Base-by-base conservation (phyloP, 2,888 invertebrate genomes). In the Andrena praecox region DNA sequence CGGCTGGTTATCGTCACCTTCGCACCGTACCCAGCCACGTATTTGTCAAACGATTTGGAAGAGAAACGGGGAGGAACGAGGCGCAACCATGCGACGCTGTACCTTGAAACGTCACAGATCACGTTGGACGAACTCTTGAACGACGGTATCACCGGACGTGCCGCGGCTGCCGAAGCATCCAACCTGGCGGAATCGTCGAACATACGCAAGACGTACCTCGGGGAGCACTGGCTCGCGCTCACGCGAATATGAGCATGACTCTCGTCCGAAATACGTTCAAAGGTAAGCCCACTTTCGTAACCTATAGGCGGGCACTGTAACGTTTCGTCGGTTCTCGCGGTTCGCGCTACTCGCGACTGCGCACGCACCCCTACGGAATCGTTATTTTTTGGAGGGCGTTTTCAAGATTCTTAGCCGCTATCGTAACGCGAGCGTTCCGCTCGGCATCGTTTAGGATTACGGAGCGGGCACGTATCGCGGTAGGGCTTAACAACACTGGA, bases 201-300 rank as follows among this genome's bases (percentile, higher is more conserved):
- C 48, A 82, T 59, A 84, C 85, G 80, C 77, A 79, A 78, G 68
- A 84, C 78, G 80, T 83, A 80, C 83, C 80, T 62, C 79, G 42
- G 62, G 80, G 80, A 80, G 82, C 85, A 82, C 68, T 82, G 85
- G 80, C 74, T 82, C 80, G 78, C 70, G 85, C 67, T 85, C 73
- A 77, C 89, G 90, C 87, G 91, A 93, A 93, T 93, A 94, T 94
- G 94, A 94, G 92, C 93, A 94, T 94, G 94, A 94, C 94, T 91
- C 93, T 94, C 89, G 93, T 93, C 87, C 92, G 93, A 86, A 93
- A 92, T 88, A 87, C 92, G 83, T 92, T 93, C 84, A 93, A 93
- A 93, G 94, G 90, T 87, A 62, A 74, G 62, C 4, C 8, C 2
- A 42, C 24, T 27, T 29, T 52, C 74, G 0, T 80, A n/a, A 27